These are phyloP conservation scores for Thelaira solivaga DNA, from an alignment of 2,888 invertebrate genomes.

Conservation along the genomic window DNA sequence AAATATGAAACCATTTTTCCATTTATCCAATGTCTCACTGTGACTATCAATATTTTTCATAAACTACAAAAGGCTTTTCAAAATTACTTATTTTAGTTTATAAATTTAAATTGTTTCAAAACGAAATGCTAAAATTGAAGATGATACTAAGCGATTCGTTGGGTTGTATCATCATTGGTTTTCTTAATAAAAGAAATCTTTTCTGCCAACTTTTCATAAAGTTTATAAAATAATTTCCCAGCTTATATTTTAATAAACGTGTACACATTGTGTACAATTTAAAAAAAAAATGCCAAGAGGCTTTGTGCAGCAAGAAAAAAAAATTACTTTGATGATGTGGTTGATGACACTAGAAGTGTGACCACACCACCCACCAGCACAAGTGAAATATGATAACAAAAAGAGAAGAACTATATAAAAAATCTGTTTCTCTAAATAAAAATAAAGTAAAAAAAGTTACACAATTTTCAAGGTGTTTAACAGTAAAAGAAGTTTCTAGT, in stretches of 20 bases:
- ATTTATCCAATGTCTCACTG: not conserved
- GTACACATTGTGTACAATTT: not conserved
- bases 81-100: too few relatives aligned
- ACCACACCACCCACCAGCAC: not conserved
- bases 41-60: not conserved
- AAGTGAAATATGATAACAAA: not conserved
- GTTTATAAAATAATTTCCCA: not conserved
- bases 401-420: slow-evolving; percentile 50
- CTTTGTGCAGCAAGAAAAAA: not conserved
- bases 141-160: too few relatives aligned
- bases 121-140: too few relatives aligned
- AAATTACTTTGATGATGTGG: slow-evolving; percentile 25
- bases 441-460: slow-evolving; percentile 35
- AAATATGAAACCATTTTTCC: not conserved
- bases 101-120: too few relatives aligned
- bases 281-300: slow-evolving; percentile 5
- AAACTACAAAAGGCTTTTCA: not conserved
- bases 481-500: slow-evolving; percentile 30
- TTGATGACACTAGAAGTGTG: slow-evolving; percentile 44
- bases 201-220: slow-evolving; percentile 28
- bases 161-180: not conserved
- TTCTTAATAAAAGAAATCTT: not conserved
- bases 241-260: slow-evolving; percentile 14
- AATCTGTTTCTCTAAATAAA: slow-evolving; percentile 50
- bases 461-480: slow-evolving; percentile 45